These are phyloP conservation scores for Volucella inflata DNA, from an alignment of 2,888 invertebrate species.

Conservation along the genomic window DNA sequence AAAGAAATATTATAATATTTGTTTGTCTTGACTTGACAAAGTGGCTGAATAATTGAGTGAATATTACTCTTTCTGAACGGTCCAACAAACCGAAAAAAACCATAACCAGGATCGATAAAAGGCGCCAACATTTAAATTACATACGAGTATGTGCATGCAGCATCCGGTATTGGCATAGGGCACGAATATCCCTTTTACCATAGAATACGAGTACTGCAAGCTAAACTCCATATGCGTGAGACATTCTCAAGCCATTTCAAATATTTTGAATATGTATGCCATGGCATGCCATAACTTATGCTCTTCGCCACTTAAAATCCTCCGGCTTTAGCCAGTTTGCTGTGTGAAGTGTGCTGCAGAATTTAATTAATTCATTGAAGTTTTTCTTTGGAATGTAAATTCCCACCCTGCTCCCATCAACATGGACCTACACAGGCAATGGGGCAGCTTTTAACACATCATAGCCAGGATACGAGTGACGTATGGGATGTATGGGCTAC, in stretches of 20 bases:
- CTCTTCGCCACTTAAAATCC: not conserved
- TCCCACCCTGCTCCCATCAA: not conserved
- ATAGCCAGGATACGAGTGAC: not conserved
- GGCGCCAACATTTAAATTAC: not conserved
- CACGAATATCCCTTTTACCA: not conserved
- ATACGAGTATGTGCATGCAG: not conserved
- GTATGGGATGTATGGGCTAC: too few species aligned
- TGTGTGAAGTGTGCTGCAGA: slow-evolving; percentile 42
- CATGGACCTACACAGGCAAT: not conserved
- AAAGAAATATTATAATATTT: too few species aligned
- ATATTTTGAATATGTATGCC: slow-evolving; percentile 36
- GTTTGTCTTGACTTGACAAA: slow-evolving; percentile 2
- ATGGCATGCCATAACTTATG: slow-evolving; percentile 35
- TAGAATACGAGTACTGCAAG: not conserved
- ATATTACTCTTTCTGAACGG: not conserved
- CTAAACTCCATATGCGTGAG: slow-evolving; percentile 23
- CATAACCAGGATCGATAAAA: slow-evolving; percentile 38
- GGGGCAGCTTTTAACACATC: not conserved
- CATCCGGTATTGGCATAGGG: too few species aligned
- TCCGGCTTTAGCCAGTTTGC: slow-evolving; percentile 7
- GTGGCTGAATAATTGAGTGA: slow-evolving; percentile 23
- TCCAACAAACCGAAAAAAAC: not conserved
- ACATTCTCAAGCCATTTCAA: slow-evolving; percentile 31
- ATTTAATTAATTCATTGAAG: slow-evolving; percentile 63
- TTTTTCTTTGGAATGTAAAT: slow-evolving; percentile 32